Evolutionary conservation across 2,888 invertebrate species (phyloP), one percentile per base, ranked within the genome.

Genomic region (Hypena proboscidalis): DNA sequence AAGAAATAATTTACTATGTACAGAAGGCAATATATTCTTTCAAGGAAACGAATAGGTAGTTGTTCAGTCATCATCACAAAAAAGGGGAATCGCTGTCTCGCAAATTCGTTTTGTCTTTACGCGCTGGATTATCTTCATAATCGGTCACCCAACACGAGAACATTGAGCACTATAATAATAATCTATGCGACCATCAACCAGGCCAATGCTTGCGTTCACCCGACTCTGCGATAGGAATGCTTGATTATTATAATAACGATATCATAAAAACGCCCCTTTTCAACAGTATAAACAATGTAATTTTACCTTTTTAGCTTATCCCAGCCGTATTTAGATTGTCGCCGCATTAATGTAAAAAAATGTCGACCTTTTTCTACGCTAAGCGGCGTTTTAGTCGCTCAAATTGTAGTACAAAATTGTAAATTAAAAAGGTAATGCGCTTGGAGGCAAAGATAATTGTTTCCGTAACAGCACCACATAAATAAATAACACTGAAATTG

Each of bases 131-230:
- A 29, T 25, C 27, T 32, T 32, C 29, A 37, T 63, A 60, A 62
- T 63, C 51, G 10, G 34, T 32, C 29, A 32, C 23, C 25, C 37
- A 22, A 34, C 35, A 14, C 30, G 43, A 46, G 54, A 42, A 41
- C 40, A 35, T 31, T 53, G 41, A 39, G 49, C 41, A 33, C 34
- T 40, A 39, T 59, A n/a, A n/a, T n/a, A n/a, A n/a, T n/a, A 58
- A 63, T 58, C 54, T 40, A 10, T 31, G 25, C 10, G 20, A 13
- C 35, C 44, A 62, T 59, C 44, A 54, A n/a, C 43, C 55, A 38
- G 32, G 11, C 6, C 50, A 4, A 43, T 48, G 46, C 46, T 44
- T 48, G 35, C 33, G 42, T 57, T 44, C 47, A 42, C 34, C 37
- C 37, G 43, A 23, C 13, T 42, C 41, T 38, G 25, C 25, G 22